Base-by-base conservation (phyloP, 1,140 invertebrate species). In the Dreissena polymorpha region DNA sequence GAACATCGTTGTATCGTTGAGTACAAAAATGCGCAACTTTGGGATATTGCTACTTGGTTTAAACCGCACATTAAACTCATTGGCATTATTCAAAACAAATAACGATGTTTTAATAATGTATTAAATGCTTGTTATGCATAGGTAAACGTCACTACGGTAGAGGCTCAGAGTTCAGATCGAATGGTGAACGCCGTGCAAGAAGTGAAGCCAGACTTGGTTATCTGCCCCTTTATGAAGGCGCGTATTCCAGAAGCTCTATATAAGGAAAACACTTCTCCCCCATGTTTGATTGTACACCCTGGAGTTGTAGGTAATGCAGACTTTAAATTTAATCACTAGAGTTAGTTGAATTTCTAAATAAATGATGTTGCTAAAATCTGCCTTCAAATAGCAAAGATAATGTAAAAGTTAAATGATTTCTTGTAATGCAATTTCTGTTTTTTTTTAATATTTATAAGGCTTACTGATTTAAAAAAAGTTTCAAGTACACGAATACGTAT, bases 221-320 rank as follows among this genome's bases (percentile, higher is more conserved):
- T 79, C n/a, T 79, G 76, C 39, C 76, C 76, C 16, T 79, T 79
- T 57, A 23, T 79, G 65, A 79, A 53, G 51, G 13, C 27, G 12
- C 39, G 27, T 18, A 69, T 79, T 0, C 76, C 76, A 21, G 65
- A 79, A 27, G 25, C 23, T 0, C 10, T 79, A 1, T 69, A 69
- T 25, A 69, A 10, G 13, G 23, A 69, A 3, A n/a, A 50, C 21
- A n/a, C n/a, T n/a, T 13, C 13, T 14, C 21, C 27, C 10, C 65
- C 76, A 53, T 79, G 76, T 25, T 57, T 79, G 64, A 69, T 79
- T 0, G 21, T 79, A 10, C 76, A 79, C 25, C 76, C 76, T 23
- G 76, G 76, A 0, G 55, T 69, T 14, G 76, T 67, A 16, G 76
- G 76, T 55, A 55, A 55, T 12, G 53, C 12, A 12, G 18, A 18